A percentile compares a stretch with the other conserved stretches of the same genome.
Evolutionary conservation across 2,797 vertebrate species (phyloP).

Genomic region (Urophycis tenuis): DNA sequence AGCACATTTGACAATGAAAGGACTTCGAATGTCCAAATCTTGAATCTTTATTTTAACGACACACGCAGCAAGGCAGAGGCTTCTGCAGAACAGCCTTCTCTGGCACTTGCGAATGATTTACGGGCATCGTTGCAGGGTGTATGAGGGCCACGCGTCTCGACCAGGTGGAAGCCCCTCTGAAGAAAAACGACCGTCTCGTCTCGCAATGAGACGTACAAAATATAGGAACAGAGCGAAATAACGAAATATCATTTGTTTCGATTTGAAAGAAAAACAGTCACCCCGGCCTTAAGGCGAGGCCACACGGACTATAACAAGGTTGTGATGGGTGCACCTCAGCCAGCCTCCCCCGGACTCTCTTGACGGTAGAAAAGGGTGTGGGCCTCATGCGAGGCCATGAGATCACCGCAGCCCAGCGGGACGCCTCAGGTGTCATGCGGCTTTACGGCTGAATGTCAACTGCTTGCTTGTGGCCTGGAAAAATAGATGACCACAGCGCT

Average conservation of each 20-base stretch:
- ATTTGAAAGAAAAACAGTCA: background rate
- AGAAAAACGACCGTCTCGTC: background rate
- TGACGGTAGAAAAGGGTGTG: background rate
- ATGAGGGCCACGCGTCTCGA: background rate
- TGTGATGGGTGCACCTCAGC: too few species aligned
- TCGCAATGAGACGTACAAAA: background rate
- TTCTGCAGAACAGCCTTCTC: too few species aligned
- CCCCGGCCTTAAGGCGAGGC: background rate
- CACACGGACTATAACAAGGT: background rate
- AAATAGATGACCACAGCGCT: slow-evolving; percentile 3
- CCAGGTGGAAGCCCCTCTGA: background rate
- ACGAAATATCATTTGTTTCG: background rate
- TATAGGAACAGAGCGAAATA: background rate
- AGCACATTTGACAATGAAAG: too few species aligned
- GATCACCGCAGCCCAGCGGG: background rate
- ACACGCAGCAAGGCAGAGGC: too few species aligned
- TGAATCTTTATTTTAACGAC: too few species aligned
- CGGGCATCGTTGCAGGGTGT: too few species aligned
- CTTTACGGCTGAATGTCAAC: slow-evolving; percentile 22
- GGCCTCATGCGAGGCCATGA: background rate
- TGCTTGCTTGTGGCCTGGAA: slow-evolving; percentile 11
- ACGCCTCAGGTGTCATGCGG: slow-evolving; percentile 10
- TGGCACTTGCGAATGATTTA: too few species aligned
- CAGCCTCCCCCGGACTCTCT: background rate
- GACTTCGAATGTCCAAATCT: too few species aligned